Evolutionary conservation across 2,113 vertebrate species (phyloP).

Genomic region (Leucopsar rothschildi): DNA sequence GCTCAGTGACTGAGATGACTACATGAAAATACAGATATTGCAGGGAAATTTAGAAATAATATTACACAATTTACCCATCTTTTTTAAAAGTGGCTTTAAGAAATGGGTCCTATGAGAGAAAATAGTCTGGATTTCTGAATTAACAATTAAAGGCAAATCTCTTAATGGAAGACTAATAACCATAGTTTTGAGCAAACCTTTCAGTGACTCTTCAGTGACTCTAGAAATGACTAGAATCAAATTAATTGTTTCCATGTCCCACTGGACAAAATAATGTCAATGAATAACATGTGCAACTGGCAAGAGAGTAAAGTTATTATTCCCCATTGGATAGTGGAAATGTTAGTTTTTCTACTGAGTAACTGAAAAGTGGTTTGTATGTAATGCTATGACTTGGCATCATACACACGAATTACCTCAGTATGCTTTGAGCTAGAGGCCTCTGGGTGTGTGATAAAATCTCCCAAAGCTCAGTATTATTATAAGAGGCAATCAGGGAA

Average conservation of each 20-base stretch:
- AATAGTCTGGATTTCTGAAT: neutral
- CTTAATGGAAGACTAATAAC: neutral
- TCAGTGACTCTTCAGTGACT: neutral
- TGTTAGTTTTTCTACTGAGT: neutral
- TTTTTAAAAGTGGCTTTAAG: neutral
- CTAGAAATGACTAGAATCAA: neutral
- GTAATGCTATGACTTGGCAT: slow-evolving; percentile 1
- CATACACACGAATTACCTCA: neutral
- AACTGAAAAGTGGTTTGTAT: neutral
- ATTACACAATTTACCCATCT: neutral
- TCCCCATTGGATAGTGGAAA: neutral
- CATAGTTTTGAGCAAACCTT: neutral
- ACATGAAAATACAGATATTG: neutral
- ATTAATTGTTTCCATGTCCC: neutral
- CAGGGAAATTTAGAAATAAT: neutral
- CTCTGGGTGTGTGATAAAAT: neutral
- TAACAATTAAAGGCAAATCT: neutral
- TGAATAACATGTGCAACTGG: neutral
- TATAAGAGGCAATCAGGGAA: neutral
- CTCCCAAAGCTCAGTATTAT: neutral
- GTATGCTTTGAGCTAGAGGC: neutral
- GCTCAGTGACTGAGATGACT: neutral
- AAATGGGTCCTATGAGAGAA: neutral
- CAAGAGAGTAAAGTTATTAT: neutral
- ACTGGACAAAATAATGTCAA: slow-evolving; percentile 3